Evolutionary conservation across 2,797 vertebrate species (phyloP).

Genomic region (Acropternis orthonyx): DNA sequence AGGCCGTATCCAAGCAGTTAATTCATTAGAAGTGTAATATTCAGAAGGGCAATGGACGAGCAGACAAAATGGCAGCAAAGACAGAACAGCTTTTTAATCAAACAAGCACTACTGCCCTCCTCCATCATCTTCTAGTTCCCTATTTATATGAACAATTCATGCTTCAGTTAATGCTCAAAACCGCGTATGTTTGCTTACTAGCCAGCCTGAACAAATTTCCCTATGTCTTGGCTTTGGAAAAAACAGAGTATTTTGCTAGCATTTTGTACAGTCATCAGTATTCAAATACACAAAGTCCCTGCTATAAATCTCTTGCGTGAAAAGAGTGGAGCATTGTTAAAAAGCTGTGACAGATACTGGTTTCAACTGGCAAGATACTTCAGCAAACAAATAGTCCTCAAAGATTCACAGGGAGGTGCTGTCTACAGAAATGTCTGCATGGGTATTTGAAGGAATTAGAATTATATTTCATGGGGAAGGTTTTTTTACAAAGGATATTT

Average conservation of each 20-base stretch:
- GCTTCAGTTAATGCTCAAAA: background rate
- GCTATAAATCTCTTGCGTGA: background rate
- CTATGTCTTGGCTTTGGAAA: background rate
- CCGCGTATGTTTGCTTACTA: background rate
- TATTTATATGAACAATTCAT: background rate
- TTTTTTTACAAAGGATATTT: background rate
- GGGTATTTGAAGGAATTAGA: background rate
- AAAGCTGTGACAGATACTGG: background rate
- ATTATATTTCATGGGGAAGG: background rate
- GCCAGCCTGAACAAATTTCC: background rate
- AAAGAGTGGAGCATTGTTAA: background rate
- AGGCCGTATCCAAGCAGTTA: constrained; percentile 39
- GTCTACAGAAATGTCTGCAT: background rate
- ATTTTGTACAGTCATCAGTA: background rate
- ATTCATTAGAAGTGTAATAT: constrained; percentile 39
- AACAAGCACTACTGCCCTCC: background rate
- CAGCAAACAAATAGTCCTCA: background rate
- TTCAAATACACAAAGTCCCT: background rate
- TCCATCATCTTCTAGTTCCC: background rate
- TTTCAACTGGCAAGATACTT: background rate
- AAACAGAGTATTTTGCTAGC: background rate
- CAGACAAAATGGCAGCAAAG: constrained; percentile 17
- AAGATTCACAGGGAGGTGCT: background rate
- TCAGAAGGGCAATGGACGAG: background rate
- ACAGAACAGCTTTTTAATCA: background rate